These are phyloP conservation scores for Adelphocoris suturalis DNA, from an alignment of 2,888 invertebrate species.

Conservation along the genomic window DNA sequence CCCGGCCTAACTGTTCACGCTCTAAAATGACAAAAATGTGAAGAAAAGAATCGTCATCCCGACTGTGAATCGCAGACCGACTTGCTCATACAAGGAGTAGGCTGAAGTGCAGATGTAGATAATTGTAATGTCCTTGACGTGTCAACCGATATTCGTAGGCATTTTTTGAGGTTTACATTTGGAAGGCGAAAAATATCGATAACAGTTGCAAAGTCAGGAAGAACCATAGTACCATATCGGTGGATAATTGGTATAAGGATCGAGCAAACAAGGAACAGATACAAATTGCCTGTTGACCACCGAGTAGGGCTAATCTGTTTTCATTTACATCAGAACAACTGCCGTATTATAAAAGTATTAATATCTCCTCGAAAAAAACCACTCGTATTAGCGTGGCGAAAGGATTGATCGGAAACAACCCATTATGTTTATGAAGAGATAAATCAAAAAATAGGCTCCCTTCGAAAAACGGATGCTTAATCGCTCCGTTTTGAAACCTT, in stretches of 20 bases:
- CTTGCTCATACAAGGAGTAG: no score
- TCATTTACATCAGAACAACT: slow-evolving; percentile 52
- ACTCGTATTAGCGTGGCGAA: slow-evolving; percentile 24
- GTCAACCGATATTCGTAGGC: no score
- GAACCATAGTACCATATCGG: no score
- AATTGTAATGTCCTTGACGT: no score
- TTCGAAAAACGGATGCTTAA: slow-evolving; percentile 56
- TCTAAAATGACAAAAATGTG: no score
- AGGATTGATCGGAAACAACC: slow-evolving; percentile 63
- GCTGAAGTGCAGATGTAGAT: no score
- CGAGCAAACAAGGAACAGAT: slow-evolving; percentile 33
- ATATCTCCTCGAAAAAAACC: slow-evolving; percentile 62
- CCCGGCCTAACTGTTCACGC: no score
- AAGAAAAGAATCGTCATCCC: no score
- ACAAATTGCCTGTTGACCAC: slow-evolving; percentile 54
- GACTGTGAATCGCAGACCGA: no score
- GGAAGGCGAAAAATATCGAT: no score
- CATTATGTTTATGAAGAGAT: slow-evolving; percentile 75
- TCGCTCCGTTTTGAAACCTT: slow-evolving; percentile 72
- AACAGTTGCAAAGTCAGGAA: no score
- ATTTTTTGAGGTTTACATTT: no score
- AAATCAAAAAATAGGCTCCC: slow-evolving; percentile 70
- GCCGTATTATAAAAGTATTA: slow-evolving; percentile 72
- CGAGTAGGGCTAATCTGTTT: slow-evolving; percentile 50
- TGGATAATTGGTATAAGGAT: background rate